These are phyloP conservation scores for Drosophila repletoides DNA, from an alignment of 1,140 invertebrate genomes.

Conservation along the genomic window DNA sequence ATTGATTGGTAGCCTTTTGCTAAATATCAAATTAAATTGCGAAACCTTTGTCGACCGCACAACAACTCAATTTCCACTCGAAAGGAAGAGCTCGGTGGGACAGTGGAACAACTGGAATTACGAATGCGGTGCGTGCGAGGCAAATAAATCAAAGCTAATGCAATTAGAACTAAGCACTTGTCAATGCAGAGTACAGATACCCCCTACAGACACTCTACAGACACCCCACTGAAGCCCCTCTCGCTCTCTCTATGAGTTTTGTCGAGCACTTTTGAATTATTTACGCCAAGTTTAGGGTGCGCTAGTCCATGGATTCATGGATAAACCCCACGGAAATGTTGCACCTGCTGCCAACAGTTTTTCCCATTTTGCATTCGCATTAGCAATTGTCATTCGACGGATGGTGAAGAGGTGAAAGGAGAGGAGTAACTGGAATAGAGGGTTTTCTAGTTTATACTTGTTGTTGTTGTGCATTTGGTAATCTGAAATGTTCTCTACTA, in stretches of 20 bases:
- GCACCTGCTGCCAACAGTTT: conserved; percentile 48
- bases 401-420: background rate
- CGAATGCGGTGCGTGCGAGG: conserved; percentile 26
- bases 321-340: conserved; percentile 7
- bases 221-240: background rate
- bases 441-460: conserved; percentile 3
- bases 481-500: conserved; percentile 57
- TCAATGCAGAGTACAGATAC: conserved; percentile 33
- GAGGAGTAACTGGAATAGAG: background rate
- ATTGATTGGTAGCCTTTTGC: too few relatives aligned
- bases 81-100: background rate
- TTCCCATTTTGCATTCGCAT: conserved; percentile 33
- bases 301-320: conserved; percentile 4
- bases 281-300: conserved; percentile 46
- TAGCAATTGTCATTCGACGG: conserved; percentile 42
- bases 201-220: too few relatives aligned
- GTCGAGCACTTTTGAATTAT: conserved; percentile 53
- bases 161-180: conserved; percentile 55
- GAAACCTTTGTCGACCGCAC: background rate
- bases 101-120: background rate
- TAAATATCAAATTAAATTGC: conserved; percentile 3
- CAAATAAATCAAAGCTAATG: conserved; percentile 57
- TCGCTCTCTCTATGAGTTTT: conserved; percentile 13
- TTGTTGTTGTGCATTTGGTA: conserved; percentile 45
- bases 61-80: conserved; percentile 11